Base-by-base conservation (phyloP, 2,888 invertebrate species). In the Drosophila falleni region DNA sequence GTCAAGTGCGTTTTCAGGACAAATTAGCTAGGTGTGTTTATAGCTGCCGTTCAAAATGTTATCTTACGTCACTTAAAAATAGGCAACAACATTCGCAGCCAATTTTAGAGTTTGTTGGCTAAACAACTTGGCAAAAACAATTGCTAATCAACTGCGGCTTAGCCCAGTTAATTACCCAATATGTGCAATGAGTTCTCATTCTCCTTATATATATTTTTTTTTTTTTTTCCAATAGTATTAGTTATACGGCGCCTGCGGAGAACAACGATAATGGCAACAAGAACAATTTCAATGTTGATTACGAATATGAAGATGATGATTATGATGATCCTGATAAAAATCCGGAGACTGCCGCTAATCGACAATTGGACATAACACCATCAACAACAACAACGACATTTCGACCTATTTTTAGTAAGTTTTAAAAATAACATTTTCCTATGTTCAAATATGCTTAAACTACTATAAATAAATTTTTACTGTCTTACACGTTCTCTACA, bases 381-480 rank as follows among this genome's bases (percentile, higher is more conserved):
- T 73, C 74, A 50, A 82, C 87, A 71, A 83, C 90, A 54, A 83
- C 78, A 50, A 87, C 84, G 23, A 84, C 89, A 66, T 86, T 63
- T 81, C 69, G 86, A 60, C 78, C 85, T 9, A 80, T 87, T 53
- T 90, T 91, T 58, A 78, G 88, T 89, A 49, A 82, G 86, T 71
- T 2, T 8, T 31, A 37, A 2, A 49, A 37, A 15, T 19, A 19
- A 13, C 10, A 1, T 42, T 11, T 13, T 35, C 13, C 23, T 13
- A 13, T 16, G 19, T 19, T 29, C 29, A 29, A 29, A 19, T 19
- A 19, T 19, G 19, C 19, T 19, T 2, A 0, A 15, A 3, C 4
- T 35, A 31, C 5, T 1, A 5, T 16, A 2, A 16, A 8, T 15
- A 33, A n/a, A 11, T 13, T 3, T 37, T 13, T 0, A 5, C 13